Conservation (phyloP, 2,113 vertebrate genomes). For the Helogale parvula region DNA sequence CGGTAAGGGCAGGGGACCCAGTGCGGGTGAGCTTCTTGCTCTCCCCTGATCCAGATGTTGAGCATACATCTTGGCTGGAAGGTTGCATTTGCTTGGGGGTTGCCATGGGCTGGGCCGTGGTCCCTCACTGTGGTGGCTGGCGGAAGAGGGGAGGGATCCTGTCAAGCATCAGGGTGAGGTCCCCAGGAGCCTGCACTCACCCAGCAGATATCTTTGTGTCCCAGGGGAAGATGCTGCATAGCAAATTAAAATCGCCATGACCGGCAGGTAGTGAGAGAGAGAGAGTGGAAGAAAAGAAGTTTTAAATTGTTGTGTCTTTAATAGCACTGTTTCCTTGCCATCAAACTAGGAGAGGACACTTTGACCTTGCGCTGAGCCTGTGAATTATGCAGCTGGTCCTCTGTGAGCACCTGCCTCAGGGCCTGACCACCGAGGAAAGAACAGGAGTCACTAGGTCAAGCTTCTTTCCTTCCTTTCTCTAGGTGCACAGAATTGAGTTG, state of each 20-base stretch:
- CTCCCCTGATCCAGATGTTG: background rate
- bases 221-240: background rate
- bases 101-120: background rate
- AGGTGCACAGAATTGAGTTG: background rate
- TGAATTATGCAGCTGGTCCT: too few relatives aligned
- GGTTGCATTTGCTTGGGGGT: background rate
- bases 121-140: background rate
- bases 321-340: background rate
- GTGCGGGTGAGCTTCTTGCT: background rate
- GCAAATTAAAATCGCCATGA: background rate
- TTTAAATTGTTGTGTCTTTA: background rate
- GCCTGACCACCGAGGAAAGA: background rate
- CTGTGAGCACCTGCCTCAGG: rapidly evolving
- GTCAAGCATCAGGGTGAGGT: too few relatives aligned
- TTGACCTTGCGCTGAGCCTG: rapidly evolving
- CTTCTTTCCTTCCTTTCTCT: background rate
- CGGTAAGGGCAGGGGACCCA: background rate
- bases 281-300: too few relatives aligned
- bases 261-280: background rate
- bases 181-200: background rate
- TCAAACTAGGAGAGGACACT: background rate
- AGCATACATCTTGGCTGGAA: background rate
- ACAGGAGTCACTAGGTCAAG: background rate
- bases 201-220: too few relatives aligned
- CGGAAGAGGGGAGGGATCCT: background rate